Base-by-base conservation (phyloP, 2,797 vertebrate genomes). In the Diceros bicornis region DNA sequence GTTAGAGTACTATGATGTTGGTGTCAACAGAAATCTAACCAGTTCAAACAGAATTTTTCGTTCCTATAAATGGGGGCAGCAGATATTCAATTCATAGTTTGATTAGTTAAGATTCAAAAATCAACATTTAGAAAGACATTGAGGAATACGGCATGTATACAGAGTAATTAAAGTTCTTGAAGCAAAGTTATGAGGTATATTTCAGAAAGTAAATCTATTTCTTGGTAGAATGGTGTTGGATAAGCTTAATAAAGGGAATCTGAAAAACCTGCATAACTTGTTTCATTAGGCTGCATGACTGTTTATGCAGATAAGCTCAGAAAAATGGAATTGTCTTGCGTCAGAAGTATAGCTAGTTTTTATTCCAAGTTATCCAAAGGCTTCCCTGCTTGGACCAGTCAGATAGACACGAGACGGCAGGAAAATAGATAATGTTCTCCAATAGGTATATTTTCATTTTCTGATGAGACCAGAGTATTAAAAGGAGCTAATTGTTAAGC, bases 121-220 rank as follows among this genome's bases (percentile, higher is more conserved):
- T 79, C 41, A 69, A 41, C 64, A 92, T 77, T 91, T 89, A 77
- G 74, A 95, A 94, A 92, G 75, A 66, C 44, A 90, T 2, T 29
- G 25, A 90, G 59, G 55, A 96, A 74, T 11, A 90, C 61, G 44
- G 29, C 29, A 82, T 25, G 25, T 8, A 41, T 57, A 37, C 0
- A 71, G 64, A 86, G 12, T 89, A 59, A 75, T 81, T 61, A 75
- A 66, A 59, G 72, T 90, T 77, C 55, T 25, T 68, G 66, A 84
- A 79, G 32, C 52, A 69, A 71, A 75, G 18, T 47, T 89, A 87
- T 57, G 62, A 88, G 27, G 34, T 27, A 10, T 41, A 66, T 78
- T 94, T 94, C 50, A 94, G 81, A 79, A 79, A 95, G 55, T 34
- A 64, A 89, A 89, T 86, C 66, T 44, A 91, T 91, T 66, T 72